These are phyloP conservation scores for Spinibarbus caldwelli DNA, from an alignment of 2,797 vertebrate species.

Conservation along the genomic window DNA sequence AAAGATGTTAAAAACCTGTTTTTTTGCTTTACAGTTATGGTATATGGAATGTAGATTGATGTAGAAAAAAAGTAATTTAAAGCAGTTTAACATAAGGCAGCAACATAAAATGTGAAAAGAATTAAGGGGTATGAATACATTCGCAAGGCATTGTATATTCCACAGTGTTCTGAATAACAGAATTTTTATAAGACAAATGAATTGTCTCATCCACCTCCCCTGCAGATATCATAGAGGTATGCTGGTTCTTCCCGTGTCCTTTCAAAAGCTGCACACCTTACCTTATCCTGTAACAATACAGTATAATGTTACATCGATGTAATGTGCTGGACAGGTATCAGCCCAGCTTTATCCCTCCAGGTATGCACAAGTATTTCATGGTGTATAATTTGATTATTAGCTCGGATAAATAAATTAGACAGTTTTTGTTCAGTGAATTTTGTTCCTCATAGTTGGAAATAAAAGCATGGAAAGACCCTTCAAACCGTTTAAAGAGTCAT, in stretches of 20 bases:
- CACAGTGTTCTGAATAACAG: background rate
- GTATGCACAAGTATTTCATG: background rate
- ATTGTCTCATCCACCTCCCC: conserved; percentile 12
- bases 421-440: background rate
- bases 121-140: no score
- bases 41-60: no score
- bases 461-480: background rate
- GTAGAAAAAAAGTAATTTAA: no score
- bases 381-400: background rate
- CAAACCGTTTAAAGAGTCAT: background rate
- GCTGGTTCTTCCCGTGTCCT: background rate
- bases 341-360: background rate
- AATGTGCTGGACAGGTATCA: conserved; percentile 5
- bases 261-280: background rate
- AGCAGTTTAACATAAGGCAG: no score
- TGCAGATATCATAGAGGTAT: background rate
- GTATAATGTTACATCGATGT: conserved; percentile 39
- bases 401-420: background rate
- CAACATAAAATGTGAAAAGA: no score
- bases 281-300: conserved; percentile 13
- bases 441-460: background rate
- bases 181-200: background rate
- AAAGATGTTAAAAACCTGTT: no score
- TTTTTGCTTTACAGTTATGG: no score
- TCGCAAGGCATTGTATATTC: no score